Evolutionary conservation across 2,797 vertebrate species (phyloP).

Genomic region (Sebastes miniatus): DNA sequence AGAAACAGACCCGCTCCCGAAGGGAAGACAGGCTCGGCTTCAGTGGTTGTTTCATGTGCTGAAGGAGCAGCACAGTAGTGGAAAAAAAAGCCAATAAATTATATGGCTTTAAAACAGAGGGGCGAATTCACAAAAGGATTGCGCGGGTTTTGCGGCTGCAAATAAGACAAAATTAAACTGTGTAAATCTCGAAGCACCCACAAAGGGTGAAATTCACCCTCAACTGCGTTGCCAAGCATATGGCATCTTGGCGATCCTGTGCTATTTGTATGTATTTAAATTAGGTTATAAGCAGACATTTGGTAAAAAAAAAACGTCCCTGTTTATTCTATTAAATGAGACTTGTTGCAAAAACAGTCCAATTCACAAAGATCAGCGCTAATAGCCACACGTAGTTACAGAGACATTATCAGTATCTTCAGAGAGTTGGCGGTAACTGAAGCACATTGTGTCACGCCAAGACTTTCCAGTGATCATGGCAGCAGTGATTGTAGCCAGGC

Average conservation of each 20-base stretch:
- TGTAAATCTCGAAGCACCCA: not conserved
- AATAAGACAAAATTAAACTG: not conserved
- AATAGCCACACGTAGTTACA: not conserved
- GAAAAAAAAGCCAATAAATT: not conserved
- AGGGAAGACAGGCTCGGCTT: conserved; percentile 32
- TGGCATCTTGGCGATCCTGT: too few species aligned
- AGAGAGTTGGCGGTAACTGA: not conserved
- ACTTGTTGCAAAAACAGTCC: not conserved
- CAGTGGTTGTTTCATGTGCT: conserved; percentile 14
- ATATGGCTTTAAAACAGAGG: not conserved
- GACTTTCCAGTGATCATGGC: not conserved
- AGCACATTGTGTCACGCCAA: too few species aligned
- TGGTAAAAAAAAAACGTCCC: not conserved
- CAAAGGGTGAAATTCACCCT: not conserved
- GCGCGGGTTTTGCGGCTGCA: not conserved
- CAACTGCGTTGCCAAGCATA: not conserved
- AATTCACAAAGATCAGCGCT: not conserved
- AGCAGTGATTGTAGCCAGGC: not conserved
- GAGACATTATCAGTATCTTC: not conserved
- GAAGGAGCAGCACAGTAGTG: not conserved
- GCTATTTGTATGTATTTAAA: not conserved
- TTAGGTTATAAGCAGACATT: not conserved
- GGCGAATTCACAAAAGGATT: not conserved
- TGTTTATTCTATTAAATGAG: not conserved
- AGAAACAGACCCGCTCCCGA: conserved; percentile 59